A percentile compares a stretch with the other conserved stretches of the same genome.
These are phyloP conservation scores for Macrobrachium nipponense DNA, from an alignment of 1,140 invertebrate genomes.

Conservation along the genomic window DNA sequence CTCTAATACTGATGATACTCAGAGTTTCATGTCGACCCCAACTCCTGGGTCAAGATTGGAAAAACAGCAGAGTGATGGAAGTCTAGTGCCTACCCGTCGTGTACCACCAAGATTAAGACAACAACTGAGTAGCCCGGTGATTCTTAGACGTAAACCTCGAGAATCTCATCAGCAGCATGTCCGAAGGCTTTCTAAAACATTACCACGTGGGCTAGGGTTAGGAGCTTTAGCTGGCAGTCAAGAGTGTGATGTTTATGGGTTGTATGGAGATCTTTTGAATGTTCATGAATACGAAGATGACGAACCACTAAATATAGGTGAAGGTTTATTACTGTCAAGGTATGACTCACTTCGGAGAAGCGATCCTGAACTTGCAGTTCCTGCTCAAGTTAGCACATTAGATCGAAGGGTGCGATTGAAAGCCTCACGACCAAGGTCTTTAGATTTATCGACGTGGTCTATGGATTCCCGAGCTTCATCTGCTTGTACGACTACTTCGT, in stretches of 20 bases:
- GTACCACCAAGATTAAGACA: slow-evolving; percentile 71
- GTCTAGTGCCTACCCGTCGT: slow-evolving; percentile 68
- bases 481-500: slow-evolving; percentile 71
- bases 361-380: slow-evolving; percentile 85
- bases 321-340: slow-evolving; percentile 69
- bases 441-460: slow-evolving; percentile 89
- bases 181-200: slow-evolving; percentile 78
- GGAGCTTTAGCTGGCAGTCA: slow-evolving; percentile 49
- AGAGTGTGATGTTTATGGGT: slow-evolving; percentile 84
- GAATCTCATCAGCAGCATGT: slow-evolving; percentile 69
- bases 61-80: slow-evolving; percentile 74
- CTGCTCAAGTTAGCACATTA: slow-evolving; percentile 75
- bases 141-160: slow-evolving; percentile 76
- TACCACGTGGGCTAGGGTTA: slow-evolving; percentile 77
- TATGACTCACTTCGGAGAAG: slow-evolving; percentile 74
- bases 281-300: slow-evolving; percentile 87
- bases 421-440: slow-evolving; percentile 80
- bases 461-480: slow-evolving; percentile 76
- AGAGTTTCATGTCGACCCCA: slow-evolving; percentile 33
- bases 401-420: slow-evolving; percentile 84
- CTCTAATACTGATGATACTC: slow-evolving; percentile 40
- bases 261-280: slow-evolving; percentile 91
- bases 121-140: slow-evolving; percentile 75
- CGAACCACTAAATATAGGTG: slow-evolving; percentile 71
- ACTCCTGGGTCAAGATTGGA: slow-evolving; percentile 67